Conservation (phyloP, 1,140 invertebrate genomes). For the Drosophila murphyi region DNA sequence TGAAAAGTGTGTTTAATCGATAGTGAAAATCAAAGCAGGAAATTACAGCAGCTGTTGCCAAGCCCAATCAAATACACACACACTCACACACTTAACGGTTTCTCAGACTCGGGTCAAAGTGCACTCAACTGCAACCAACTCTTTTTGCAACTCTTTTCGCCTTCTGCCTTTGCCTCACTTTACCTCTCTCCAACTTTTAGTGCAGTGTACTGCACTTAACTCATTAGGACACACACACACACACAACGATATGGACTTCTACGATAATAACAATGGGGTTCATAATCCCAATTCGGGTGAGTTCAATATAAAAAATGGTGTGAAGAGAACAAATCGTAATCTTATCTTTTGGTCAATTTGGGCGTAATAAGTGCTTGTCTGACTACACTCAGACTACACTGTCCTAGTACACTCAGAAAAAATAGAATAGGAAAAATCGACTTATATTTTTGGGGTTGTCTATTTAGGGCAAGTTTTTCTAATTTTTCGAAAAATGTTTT, state of each 20-base stretch:
- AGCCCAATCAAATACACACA: slow-evolving; percentile 34
- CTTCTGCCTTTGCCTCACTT: slow-evolving; percentile 25
- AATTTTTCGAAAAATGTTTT: too few relatives aligned
- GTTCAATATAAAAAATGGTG: slow-evolving; percentile 51
- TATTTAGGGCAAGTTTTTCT: too few relatives aligned
- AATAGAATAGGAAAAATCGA: too few relatives aligned
- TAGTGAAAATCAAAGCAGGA: slow-evolving; percentile 63
- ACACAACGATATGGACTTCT: slow-evolving; percentile 71
- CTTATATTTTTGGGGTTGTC: too few relatives aligned
- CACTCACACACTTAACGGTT: slow-evolving; percentile 46
- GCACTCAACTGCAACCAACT: slow-evolving; percentile 38
- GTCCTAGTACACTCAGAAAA: too few relatives aligned
- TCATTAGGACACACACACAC: slow-evolving; percentile 39
- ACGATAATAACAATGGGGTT: slow-evolving; percentile 55
- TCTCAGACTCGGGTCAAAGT: slow-evolving; percentile 46
- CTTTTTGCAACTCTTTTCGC: slow-evolving; percentile 1
- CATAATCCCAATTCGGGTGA: slow-evolving; percentile 63
- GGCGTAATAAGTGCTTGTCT: neutral
- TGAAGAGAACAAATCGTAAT: slow-evolving; percentile 23
- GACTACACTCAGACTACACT: too few relatives aligned
- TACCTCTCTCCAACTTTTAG: slow-evolving; percentile 33
- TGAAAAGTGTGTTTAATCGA: slow-evolving; percentile 75
- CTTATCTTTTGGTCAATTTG: slow-evolving; percentile 51
- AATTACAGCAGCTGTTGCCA: slow-evolving; percentile 32
- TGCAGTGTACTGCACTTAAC: slow-evolving; percentile 73